Percentiles rank a stretch among this genome's conserved stretches.
phyloP scores from a whole-genome alignment of 2,888 invertebrate genomes.

The Sinopyrophorus schimmeli region DNA sequence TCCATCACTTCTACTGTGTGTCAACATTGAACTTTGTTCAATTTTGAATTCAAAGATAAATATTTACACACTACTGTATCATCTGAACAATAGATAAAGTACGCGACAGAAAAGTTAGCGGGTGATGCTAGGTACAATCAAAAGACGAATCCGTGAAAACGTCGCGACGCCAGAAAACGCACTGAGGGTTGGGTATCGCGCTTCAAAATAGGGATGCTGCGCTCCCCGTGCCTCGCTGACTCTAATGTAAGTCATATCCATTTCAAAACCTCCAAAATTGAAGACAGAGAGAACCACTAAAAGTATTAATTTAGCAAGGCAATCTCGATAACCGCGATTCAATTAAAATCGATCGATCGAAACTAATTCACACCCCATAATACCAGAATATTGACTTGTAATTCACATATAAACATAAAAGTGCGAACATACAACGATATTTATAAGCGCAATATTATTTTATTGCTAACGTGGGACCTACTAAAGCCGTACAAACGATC shows the following conservation, averaged over 20 bases:
- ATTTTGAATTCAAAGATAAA: slow-evolving; percentile 56
- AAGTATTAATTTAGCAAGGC: not conserved
- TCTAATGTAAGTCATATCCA: slow-evolving; percentile 13
- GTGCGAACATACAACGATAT: slow-evolving; percentile 12
- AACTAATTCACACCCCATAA: slow-evolving; percentile 15
- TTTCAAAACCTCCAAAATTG: slow-evolving; percentile 10
- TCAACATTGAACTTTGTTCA: slow-evolving; percentile 65
- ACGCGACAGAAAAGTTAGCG: slow-evolving; percentile 16
- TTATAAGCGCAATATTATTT: slow-evolving; percentile 15
- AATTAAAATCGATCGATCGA: slow-evolving; percentile 14
- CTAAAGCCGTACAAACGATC: not conserved
- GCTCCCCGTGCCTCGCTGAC: slow-evolving; percentile 36
- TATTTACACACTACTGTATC: slow-evolving; percentile 21
- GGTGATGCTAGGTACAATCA: slow-evolving; percentile 14
- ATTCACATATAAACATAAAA: slow-evolving; percentile 10
- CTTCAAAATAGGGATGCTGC: slow-evolving; percentile 41
- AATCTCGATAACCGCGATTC: slow-evolving; percentile 1
- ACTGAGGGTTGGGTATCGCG: slow-evolving; percentile 42
- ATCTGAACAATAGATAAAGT: slow-evolving; percentile 24
- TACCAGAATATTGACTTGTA: too few relatives aligned
- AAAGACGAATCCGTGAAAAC: slow-evolving; percentile 32
- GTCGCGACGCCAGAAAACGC: slow-evolving; percentile 42
- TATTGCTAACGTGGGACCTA: not conserved
- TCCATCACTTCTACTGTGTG: slow-evolving; percentile 83
- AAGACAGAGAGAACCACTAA: slow-evolving; percentile 12